Evolutionary conservation across 30 jellyfish, hydroid and myxozoan species (phyloP).

Genomic region (Sanderia malayensis): DNA sequence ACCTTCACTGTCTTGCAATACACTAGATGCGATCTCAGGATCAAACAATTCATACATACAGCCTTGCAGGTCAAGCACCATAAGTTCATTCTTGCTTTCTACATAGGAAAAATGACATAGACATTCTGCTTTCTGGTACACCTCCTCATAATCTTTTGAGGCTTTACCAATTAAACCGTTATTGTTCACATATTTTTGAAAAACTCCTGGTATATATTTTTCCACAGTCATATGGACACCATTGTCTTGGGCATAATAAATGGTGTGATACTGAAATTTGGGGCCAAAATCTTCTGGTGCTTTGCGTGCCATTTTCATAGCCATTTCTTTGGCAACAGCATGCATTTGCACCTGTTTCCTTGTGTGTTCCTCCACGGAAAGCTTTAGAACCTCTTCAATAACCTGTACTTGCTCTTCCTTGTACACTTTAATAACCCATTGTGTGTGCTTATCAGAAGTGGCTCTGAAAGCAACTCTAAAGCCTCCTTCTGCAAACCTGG

Average conservation of each 20-base stretch:
- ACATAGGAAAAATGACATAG: not conserved
- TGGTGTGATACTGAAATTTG: not conserved
- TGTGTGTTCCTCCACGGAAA: conserved; percentile 16
- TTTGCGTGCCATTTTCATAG: not conserved
- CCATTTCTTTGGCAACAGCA: conserved; percentile 22
- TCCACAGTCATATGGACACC: conserved; percentile 5
- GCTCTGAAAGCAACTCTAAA: conserved; percentile 3
- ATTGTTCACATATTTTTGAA: not conserved
- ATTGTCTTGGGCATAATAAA: conserved; percentile 1
- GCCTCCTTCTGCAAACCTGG: not conserved
- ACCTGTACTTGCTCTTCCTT: conserved; percentile 4
- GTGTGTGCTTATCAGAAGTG: not conserved
- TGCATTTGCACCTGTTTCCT: conserved; percentile 57
- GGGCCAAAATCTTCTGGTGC: not conserved
- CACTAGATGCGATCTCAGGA: not conserved
- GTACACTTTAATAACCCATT: not conserved
- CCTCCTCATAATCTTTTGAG: not conserved
- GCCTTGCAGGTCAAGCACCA: not conserved
- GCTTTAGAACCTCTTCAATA: not conserved
- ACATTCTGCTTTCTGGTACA: conserved; percentile 1
- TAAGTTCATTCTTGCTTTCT: not conserved
- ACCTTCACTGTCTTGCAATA: not conserved
- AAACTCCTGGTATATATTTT: not conserved
- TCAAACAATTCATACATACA: not conserved
- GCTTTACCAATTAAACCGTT: not conserved